Evolutionary conservation across 2,113 vertebrate genomes (phyloP).

Genomic region (Anoura caudifer): DNA sequence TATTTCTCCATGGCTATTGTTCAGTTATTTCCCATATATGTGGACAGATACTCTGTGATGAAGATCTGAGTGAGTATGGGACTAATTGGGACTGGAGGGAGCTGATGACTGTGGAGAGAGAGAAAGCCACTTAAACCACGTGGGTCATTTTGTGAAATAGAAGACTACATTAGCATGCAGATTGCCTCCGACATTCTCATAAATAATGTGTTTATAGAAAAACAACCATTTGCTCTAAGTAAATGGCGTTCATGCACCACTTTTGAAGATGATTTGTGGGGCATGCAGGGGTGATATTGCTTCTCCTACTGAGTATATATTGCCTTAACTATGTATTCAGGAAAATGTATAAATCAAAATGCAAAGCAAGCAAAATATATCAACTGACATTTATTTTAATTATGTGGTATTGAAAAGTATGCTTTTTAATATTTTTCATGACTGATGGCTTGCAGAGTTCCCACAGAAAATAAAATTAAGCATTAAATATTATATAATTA

Average conservation of each 20-base stretch:
- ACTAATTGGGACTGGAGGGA: not conserved
- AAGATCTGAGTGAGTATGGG: not conserved
- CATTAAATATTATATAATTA: conserved; percentile 43
- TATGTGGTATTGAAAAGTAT: conserved; percentile 22
- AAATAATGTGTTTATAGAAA: conserved; percentile 52
- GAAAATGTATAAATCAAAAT: conserved; percentile 46
- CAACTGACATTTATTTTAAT: conserved; percentile 46
- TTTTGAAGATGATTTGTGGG: conserved; percentile 50
- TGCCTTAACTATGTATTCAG: conserved; percentile 11
- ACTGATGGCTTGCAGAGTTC: not conserved
- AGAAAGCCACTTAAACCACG: not conserved
- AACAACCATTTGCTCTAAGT: conserved; percentile 34
- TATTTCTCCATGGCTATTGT: not conserved
- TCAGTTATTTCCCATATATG: not conserved
- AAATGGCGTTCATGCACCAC: conserved; percentile 8
- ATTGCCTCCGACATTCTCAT: conserved; percentile 24
- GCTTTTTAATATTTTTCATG: conserved; percentile 39
- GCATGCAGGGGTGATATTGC: not conserved
- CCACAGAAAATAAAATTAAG: conserved; percentile 29
- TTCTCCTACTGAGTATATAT: not conserved
- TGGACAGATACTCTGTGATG: not conserved
- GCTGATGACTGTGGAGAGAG: not conserved
- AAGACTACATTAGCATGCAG: conserved; percentile 33
- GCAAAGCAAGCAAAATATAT: conserved; percentile 35
- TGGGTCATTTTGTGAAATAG: conserved; percentile 1